Evolutionary conservation across 2,888 invertebrate species (phyloP), one percentile per base, ranked within the genome.

Genomic region (Caenorhabditis afra): DNA sequence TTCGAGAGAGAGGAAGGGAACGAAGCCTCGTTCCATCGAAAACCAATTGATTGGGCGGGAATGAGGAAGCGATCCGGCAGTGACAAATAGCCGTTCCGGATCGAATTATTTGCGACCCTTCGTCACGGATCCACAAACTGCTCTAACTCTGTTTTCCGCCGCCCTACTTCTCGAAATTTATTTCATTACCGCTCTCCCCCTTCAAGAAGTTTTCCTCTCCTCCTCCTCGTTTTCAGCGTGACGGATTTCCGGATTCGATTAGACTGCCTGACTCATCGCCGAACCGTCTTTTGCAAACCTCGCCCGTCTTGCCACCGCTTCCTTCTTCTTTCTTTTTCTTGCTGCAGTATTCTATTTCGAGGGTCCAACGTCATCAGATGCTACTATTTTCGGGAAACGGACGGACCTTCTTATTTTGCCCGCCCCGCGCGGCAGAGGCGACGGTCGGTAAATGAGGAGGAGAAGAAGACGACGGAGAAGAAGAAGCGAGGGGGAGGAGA

Each of bases 351-450:
- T 57, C 68, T 62, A 62, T 61, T 68, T 67, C 39, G 47, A 47
- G 61, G 35, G 23, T 45, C 68, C 64, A 62, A 65, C 65, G 66
- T 78, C 67, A 66, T 65, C 71, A 71, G 53, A 61, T 70, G 62
- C 62, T 62, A 64, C 68, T 67, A 65, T 70, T 77, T 64, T 65
- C 55, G 64, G 58, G 41, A 44, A 45, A 37, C 39, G 45, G 59
- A n/a, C 41, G 59, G 59, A 41, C 52, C 44, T 18, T 37, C 50
- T 68, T 68, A 59, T 53, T 68, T 67, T 57, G 37, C 39, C 53
- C 55, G 12, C 47, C 53, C 61, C 67, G 61, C 50, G 18, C 23
- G 45, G 41, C 5, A n/a, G n/a, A n/a, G n/a, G n/a, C n/a, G n/a
- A n/a, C n/a, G n/a, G n/a, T n/a, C 35, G 50, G 67, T 67, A 67